These are phyloP conservation scores for Geotrypetes seraphini DNA, from an alignment of 2,797 vertebrate species.

Conservation along the genomic window DNA sequence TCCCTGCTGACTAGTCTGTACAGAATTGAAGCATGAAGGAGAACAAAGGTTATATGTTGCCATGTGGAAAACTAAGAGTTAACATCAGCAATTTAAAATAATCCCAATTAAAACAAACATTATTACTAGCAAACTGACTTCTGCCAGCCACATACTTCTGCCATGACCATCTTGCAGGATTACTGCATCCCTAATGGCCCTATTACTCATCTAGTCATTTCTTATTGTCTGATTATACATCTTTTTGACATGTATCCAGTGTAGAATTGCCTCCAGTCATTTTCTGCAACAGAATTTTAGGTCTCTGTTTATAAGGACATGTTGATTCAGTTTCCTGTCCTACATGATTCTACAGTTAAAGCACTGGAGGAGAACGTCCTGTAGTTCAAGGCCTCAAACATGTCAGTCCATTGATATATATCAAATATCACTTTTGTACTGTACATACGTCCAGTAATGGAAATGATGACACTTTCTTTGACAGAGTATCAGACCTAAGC, in stretches of 20 bases:
- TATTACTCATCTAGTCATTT: constrained; percentile 60
- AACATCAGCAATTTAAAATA: constrained; percentile 56
- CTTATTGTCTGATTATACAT: constrained; percentile 45
- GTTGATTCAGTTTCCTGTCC: constrained; percentile 37
- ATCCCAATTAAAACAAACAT: constrained; percentile 59
- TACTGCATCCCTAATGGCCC: constrained; percentile 59
- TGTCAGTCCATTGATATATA: too few species aligned
- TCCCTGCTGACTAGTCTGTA: too few species aligned
- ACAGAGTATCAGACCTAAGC: too few species aligned
- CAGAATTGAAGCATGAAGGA: too few species aligned
- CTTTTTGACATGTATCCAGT: constrained; percentile 45
- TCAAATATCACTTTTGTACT: too few species aligned
- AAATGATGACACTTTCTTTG: too few species aligned
- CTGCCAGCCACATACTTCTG: constrained; percentile 65
- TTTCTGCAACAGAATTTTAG: constrained; percentile 28
- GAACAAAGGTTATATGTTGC: too few species aligned
- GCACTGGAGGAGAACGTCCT: too few species aligned
- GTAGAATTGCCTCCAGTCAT: constrained; percentile 35
- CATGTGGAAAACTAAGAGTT: too few species aligned
- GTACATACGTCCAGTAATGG: too few species aligned
- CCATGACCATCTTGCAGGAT: constrained; percentile 56
- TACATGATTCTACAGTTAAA: constrained; percentile 19
- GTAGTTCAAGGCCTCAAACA: too few species aligned
- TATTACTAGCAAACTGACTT: constrained; percentile 61
- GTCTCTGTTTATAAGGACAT: constrained; percentile 27